phyloP scores from a whole-genome alignment of 1,140 invertebrate species.

The Drosophila bocki region DNA sequence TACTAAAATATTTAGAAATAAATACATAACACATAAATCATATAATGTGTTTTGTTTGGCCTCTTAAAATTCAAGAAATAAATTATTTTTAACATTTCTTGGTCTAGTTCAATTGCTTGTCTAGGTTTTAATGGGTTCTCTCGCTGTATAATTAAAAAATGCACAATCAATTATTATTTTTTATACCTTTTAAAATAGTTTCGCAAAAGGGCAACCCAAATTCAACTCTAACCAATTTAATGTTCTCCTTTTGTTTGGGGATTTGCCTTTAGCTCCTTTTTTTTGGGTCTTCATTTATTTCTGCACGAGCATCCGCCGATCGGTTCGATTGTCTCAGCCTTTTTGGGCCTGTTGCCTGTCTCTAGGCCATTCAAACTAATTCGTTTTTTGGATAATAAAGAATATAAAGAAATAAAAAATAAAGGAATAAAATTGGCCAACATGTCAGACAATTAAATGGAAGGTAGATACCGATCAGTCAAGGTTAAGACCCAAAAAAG shows the following conservation, averaged over 20 bases:
- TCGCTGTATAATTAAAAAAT: neutral
- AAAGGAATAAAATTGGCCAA: constrained; percentile 44
- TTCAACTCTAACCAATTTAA: constrained; percentile 17
- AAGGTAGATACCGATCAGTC: constrained; percentile 55
- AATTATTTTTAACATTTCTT: neutral
- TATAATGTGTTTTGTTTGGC: no score
- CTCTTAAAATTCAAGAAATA: neutral
- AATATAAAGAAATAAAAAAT: constrained; percentile 6
- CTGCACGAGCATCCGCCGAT: constrained; percentile 29
- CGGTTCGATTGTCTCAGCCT: constrained; percentile 12
- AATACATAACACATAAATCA: neutral
- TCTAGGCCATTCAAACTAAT: constrained; percentile 57
- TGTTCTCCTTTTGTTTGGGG: constrained; percentile 21
- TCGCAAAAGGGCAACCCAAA: constrained; percentile 4
- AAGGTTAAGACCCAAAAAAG: constrained; percentile 26
- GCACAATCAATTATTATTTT: constrained; percentile 12
- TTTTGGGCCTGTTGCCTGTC: constrained; percentile 21
- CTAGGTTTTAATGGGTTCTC: neutral
- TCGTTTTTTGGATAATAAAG: constrained; percentile 42
- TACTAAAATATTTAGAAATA: neutral
- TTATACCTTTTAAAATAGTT: neutral
- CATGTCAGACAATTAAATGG: constrained; percentile 52
- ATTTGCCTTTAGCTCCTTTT: constrained; percentile 18
- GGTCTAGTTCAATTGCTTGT: neutral
- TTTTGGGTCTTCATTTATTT: constrained; percentile 51